These are phyloP conservation scores for Campylomormyrus numenius DNA, from an alignment of 2,113 vertebrate species.

Conservation along the genomic window DNA sequence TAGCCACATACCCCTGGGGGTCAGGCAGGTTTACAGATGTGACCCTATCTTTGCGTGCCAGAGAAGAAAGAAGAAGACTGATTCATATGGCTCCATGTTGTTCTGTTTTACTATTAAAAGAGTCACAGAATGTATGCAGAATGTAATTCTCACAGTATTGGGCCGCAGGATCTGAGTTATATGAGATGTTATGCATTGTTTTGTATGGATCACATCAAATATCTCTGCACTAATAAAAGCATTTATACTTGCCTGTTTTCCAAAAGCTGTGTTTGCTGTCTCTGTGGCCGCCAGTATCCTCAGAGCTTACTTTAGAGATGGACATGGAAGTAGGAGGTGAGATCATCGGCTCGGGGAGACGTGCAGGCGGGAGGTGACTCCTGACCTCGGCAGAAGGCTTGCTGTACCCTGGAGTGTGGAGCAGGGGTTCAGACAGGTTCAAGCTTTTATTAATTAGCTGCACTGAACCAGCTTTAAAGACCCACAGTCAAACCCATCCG, in stretches of 20 bases:
- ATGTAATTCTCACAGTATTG: not conserved
- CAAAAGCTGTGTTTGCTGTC: not conserved
- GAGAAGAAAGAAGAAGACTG: not conserved
- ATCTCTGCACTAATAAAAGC: not conserved
- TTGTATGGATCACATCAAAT: not conserved
- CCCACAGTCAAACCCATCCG: not conserved
- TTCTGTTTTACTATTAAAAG: not conserved
- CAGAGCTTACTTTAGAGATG: not conserved
- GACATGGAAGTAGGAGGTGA: not conserved
- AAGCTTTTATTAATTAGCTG: not conserved
- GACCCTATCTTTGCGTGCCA: not conserved
- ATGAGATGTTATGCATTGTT: not conserved
- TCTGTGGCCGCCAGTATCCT: not conserved
- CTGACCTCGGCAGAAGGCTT: not conserved
- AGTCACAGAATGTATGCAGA: not conserved
- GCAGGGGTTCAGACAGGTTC: not conserved
- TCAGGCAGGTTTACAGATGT: not conserved
- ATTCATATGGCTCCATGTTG: not conserved
- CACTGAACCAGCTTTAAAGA: not conserved
- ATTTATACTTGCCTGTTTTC: not conserved
- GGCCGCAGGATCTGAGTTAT: not conserved
- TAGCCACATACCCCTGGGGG: not conserved
- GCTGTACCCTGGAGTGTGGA: not conserved
- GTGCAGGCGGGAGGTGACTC: not conserved
- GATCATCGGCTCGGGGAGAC: not conserved